phyloP scores from a whole-genome alignment of 2,113 vertebrate genomes.

The Stegostoma tigrinum region DNA sequence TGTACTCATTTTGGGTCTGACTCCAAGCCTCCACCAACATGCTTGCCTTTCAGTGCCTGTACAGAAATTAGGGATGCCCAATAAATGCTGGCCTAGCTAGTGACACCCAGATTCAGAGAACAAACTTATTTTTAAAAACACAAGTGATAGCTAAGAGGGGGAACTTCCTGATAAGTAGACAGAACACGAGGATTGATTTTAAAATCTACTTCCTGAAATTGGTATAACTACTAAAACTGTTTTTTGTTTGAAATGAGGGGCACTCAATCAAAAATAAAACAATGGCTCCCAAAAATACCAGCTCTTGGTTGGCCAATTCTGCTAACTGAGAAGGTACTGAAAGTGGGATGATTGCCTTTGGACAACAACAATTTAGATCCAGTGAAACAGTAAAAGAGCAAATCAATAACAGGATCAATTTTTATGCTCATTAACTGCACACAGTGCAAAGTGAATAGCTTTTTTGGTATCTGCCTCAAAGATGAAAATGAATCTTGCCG shows the following conservation, averaged over 20 bases:
- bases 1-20: too few relatives aligned
- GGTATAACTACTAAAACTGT: background rate
- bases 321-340: background rate
- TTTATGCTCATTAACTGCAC: background rate
- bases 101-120: background rate
- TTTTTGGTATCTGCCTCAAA: background rate
- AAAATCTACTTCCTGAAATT: background rate
- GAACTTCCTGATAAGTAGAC: background rate
- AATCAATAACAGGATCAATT: background rate
- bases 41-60: background rate
- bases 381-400: background rate
- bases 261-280: background rate
- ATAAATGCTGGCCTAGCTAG: background rate
- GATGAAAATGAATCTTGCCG: background rate
- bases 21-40: background rate
- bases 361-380: background rate
- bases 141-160: background rate
- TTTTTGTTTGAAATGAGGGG: background rate
- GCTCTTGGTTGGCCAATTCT: too few relatives aligned
- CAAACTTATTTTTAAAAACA: background rate
- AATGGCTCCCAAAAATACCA: background rate
- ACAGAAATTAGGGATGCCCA: background rate
- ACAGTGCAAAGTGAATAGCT: background rate
- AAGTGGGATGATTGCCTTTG: background rate
- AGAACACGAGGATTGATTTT: background rate